Evolutionary conservation across 2,797 vertebrate species (phyloP).

Genomic region (Enteromius unitaeniatus): DNA sequence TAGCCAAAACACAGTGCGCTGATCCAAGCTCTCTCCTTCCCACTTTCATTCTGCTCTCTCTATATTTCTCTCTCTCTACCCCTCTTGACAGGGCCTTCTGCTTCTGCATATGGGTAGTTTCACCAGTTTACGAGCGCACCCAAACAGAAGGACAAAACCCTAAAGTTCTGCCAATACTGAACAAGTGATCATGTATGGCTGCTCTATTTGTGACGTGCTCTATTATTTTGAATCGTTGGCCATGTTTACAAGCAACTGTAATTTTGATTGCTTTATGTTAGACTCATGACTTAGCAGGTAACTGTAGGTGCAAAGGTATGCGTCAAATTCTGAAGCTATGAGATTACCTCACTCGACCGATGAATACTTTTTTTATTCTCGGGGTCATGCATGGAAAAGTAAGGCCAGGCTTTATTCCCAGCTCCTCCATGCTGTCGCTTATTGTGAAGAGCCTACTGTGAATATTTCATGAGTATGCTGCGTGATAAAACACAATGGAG

Average conservation of each 20-base stretch:
- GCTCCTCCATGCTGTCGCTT: constrained; percentile 55
- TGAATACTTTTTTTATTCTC: constrained; percentile 27
- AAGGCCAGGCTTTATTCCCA: constrained; percentile 70
- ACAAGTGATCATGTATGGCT: constrained; percentile 41
- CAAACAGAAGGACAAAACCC: constrained; percentile 59
- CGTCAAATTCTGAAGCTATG: background rate
- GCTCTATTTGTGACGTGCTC: background rate
- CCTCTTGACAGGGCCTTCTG: constrained; percentile 49
- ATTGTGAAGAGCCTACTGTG: constrained; percentile 66
- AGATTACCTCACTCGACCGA: constrained; percentile 8
- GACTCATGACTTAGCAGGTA: background rate
- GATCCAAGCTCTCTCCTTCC: constrained; percentile 44
- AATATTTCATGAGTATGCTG: constrained; percentile 74
- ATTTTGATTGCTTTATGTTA: background rate
- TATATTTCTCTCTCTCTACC: constrained; percentile 41
- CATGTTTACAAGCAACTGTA: background rate
- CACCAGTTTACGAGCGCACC: constrained; percentile 44
- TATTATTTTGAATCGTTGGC: background rate
- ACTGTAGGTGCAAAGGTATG: constrained; percentile 47
- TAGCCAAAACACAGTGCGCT: constrained; percentile 64
- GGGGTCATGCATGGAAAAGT: constrained; percentile 71
- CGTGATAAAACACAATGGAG: constrained; percentile 38
- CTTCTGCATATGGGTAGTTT: constrained; percentile 58
- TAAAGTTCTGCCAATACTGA: constrained; percentile 50
- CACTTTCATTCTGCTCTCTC: constrained; percentile 38